Evolutionary conservation across 2,888 invertebrate genomes (phyloP).

Genomic region (Drosophila robusta): DNA sequence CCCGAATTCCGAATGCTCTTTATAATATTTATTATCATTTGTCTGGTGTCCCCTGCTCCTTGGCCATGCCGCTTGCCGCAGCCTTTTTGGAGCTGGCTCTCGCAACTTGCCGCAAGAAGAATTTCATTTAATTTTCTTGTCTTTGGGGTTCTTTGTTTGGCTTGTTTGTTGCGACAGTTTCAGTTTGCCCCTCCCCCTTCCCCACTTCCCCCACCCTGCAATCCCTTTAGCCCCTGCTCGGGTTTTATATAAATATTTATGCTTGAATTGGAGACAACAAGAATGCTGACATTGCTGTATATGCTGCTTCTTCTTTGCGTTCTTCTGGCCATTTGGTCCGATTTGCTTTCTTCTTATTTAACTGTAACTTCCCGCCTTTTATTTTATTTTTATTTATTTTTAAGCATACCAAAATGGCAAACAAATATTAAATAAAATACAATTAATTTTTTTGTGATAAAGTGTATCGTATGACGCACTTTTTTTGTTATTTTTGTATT

Average conservation of each 20-base stretch:
- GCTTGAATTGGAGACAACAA: constrained; percentile 54
- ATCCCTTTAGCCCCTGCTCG: constrained; percentile 3
- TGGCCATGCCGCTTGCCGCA: background rate
- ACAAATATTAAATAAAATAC: constrained; percentile 1
- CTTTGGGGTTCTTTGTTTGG: constrained; percentile 29
- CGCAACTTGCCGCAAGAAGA: constrained; percentile 54
- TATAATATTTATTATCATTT: constrained; percentile 74
- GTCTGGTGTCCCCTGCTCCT: constrained; percentile 40
- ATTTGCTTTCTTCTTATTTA: background rate
- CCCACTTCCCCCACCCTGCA: too few species aligned
- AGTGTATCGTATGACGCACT: constrained; percentile 3
- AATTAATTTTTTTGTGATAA: constrained; percentile 5
- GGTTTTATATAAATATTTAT: constrained; percentile 70
- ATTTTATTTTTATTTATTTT: too few species aligned
- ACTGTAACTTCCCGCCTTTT: constrained; percentile 18
- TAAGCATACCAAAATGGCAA: background rate
- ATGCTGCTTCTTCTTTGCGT: background rate
- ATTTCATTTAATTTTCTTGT: constrained; percentile 59
- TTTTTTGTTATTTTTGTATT: background rate
- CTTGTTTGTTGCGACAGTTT: constrained; percentile 31
- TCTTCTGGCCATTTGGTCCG: constrained; percentile 18
- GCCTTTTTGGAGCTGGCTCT: constrained; percentile 13
- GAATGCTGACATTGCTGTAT: constrained; percentile 34
- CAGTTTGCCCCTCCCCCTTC: too few species aligned
- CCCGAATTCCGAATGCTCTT: constrained; percentile 26